Conservation (phyloP, 2,797 vertebrate genomes). For the Macropus fuliginosus region DNA sequence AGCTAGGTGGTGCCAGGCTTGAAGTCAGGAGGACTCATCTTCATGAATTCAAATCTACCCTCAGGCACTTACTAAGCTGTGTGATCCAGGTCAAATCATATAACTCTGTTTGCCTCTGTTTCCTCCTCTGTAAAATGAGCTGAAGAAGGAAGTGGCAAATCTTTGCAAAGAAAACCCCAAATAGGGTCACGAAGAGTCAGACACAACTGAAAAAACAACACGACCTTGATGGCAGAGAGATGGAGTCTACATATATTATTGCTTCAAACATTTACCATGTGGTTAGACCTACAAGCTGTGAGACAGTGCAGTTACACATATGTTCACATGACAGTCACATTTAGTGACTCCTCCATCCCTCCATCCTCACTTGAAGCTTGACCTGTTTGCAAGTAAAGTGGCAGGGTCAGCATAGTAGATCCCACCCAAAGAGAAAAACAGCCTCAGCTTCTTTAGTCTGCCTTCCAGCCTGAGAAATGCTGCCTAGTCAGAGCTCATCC, state of each 20-base stretch:
- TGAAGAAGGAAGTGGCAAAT: background rate
- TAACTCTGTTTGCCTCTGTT: background rate
- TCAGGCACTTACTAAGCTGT: background rate
- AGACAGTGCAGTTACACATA: background rate
- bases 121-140: background rate
- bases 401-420: background rate
- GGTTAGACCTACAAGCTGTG: background rate
- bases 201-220: background rate
- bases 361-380: background rate
- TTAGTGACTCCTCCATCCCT: background rate
- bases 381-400: background rate
- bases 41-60: background rate
- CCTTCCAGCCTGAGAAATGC: background rate
- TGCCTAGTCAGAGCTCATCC: background rate
- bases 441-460: background rate
- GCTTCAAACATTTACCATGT: background rate
- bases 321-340: background rate
- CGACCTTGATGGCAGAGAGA: background rate
- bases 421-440: background rate
- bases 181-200: background rate
- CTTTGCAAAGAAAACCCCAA: background rate
- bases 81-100: background rate
- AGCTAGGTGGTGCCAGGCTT: background rate
- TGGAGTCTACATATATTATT: background rate
- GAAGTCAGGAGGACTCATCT: background rate